These are phyloP conservation scores for Drosophila bunnanda DNA, from an alignment of 2,888 invertebrate species.

Conservation along the genomic window DNA sequence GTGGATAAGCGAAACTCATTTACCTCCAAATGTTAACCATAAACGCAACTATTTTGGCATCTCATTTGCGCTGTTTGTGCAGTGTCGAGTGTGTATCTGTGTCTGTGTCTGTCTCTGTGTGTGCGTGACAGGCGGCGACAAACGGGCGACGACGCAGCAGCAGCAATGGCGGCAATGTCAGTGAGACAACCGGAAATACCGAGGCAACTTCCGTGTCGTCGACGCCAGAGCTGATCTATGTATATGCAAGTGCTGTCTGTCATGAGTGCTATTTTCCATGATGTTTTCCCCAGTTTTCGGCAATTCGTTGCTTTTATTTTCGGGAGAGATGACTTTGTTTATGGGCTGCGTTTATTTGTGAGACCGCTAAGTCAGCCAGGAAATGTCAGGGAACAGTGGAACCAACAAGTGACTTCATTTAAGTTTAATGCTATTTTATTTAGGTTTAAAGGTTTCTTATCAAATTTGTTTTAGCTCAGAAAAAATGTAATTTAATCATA, in stretches of 20 bases:
- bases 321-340: constrained; percentile 43
- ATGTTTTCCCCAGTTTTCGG: constrained; percentile 3
- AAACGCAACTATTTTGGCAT: constrained; percentile 76
- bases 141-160: constrained; percentile 53
- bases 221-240: constrained; percentile 59
- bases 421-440: not conserved
- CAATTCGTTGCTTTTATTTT: not conserved
- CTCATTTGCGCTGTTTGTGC: constrained; percentile 56
- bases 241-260: constrained; percentile 46
- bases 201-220: constrained; percentile 71
- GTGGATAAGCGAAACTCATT: constrained; percentile 58
- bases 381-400: not conserved
- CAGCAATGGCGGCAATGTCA: constrained; percentile 45
- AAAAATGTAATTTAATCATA: too few relatives aligned
- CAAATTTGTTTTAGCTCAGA: not conserved
- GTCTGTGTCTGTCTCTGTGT: not conserved
- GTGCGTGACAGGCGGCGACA: constrained; percentile 59
- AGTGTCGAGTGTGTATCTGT: not conserved
- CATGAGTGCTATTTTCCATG: constrained; percentile 31
- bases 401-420: not conserved
- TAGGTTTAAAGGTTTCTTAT: too few relatives aligned
- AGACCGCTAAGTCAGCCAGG: constrained; percentile 11
- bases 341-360: constrained; percentile 56
- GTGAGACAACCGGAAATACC: constrained; percentile 64
- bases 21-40: constrained; percentile 64